Evolutionary conservation across 2,113 vertebrate genomes (phyloP), one percentile per base, ranked within the genome.

Genomic region (Hemiscyllium ocellatum): DNA sequence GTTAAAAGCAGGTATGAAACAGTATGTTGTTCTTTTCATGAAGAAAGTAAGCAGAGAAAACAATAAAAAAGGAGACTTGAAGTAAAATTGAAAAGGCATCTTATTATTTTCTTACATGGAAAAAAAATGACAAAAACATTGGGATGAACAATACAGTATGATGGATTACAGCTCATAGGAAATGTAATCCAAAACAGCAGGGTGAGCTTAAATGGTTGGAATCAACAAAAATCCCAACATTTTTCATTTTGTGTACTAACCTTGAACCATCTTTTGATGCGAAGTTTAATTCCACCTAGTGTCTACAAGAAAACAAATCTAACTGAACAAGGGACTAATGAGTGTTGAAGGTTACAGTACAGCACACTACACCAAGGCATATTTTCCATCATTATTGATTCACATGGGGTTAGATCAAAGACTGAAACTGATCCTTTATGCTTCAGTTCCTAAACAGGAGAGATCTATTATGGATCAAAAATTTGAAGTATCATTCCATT

Each of bases 341-440:
- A 95, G 68, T 52, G 94, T 22, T 95, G 94, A 95, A 72, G 94
- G 68, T 47, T 95, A 72, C 68, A 95, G 66, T 95, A 72, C 20
- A n/a, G 37, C 68, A 94, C 68, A 47, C 80, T 83, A 17, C 80
- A 61, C 52, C 52, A 72, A 95, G 24, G 76, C 76, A 72, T n/a
- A 95, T 47, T 95, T 91, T 66, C 94, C 47, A 95, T 95, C 94
- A 95, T 72, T 95, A 76, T 42, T 72, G 42, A 95, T 72, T 52
- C 68, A 72, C 68, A 50, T 42, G 94, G 69, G 94, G 69, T 50
- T 72, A 95, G 47, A 95, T 95, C 68, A 95, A 95, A 72, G 47
- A 12, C 68, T 29, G 22, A 95, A 47, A 47, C 69, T 33, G 61
- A 70, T 52, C 47, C 94, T 72, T 70, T 52, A 95, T 72, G 93